These are phyloP conservation scores for Pongo abelii DNA, from an alignment of 2,113 vertebrate genomes.

Conservation along the genomic window DNA sequence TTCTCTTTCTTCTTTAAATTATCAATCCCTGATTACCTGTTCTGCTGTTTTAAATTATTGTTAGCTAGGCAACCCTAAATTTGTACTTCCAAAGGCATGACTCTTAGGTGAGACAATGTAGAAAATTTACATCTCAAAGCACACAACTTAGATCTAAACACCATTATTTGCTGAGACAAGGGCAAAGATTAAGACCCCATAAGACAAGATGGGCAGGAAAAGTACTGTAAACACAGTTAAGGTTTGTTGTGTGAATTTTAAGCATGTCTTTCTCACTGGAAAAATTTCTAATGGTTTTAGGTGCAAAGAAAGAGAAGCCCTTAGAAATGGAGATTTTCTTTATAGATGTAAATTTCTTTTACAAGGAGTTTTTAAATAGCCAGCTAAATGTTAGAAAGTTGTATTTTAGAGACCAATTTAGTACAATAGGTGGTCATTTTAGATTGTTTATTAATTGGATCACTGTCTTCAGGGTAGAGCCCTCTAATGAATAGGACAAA, in stretches of 20 bases:
- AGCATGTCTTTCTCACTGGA: not conserved
- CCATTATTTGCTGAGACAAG: not conserved
- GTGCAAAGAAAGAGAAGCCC: not conserved
- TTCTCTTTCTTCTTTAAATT: not conserved
- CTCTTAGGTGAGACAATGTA: not conserved
- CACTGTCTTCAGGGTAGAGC: not conserved
- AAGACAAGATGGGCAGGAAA: not conserved
- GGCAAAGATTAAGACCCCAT: not conserved
- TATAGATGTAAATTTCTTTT: not conserved
- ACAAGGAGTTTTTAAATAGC: not conserved
- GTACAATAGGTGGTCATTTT: not conserved
- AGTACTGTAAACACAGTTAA: not conserved
- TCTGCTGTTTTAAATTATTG: not conserved
- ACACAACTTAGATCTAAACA: not conserved
- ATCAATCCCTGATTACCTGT: not conserved
- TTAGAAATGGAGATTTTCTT: not conserved
- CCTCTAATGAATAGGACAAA: not conserved
- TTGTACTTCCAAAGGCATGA: not conserved
- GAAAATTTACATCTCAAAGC: not conserved
- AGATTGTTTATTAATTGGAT: not conserved
- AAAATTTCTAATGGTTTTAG: not conserved
- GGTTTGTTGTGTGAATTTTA: not conserved
- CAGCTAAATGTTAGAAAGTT: not conserved
- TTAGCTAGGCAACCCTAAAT: not conserved
- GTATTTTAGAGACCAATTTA: not conserved